Evolutionary conservation across 1,140 invertebrate species (phyloP).

Genomic region (Nixonia krombeini): DNA sequence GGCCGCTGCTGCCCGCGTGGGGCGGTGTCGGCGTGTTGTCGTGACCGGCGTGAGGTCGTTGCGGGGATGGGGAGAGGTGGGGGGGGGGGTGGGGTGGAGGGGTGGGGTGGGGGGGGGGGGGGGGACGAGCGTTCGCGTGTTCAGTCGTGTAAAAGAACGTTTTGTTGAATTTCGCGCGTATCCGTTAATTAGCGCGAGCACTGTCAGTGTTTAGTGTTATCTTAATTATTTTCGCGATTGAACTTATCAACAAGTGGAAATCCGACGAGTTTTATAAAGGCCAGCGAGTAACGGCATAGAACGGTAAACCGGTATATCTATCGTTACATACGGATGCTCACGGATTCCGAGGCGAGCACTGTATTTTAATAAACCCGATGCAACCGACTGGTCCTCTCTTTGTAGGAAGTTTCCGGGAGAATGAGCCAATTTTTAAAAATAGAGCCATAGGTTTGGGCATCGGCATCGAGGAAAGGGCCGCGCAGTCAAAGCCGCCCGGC

Average conservation of each 20-base stretch:
- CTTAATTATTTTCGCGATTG: constrained; percentile 17
- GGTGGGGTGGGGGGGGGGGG: no score
- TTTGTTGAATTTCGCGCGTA: no score
- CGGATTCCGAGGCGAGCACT: constrained; percentile 47
- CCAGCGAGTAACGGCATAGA: constrained; percentile 13
- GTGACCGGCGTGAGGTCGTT: no score
- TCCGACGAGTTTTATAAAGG: constrained; percentile 29
- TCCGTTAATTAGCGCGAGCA: no score
- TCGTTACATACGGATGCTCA: constrained; percentile 52
- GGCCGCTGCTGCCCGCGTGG: no score
- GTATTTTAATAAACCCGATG: constrained; percentile 71
- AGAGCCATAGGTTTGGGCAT: constrained; percentile 66
- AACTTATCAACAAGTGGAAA: constrained; percentile 44
- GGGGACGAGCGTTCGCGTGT: no score
- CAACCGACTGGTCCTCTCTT: constrained; percentile 69
- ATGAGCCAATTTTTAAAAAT: constrained; percentile 72
- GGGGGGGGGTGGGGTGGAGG: no score
- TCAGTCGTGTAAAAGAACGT: no score
- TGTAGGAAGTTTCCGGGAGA: constrained; percentile 71
- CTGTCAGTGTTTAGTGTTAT: constrained; percentile 6
- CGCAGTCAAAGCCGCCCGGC: constrained; percentile 67
- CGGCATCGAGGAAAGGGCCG: constrained; percentile 49
- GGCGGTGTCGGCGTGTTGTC: no score
- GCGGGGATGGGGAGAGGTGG: no score
- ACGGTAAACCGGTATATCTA: constrained; percentile 43